Evolutionary conservation across 2,888 invertebrate genomes (phyloP), one percentile per base, ranked within the genome.

Genomic region (Aleiodes leptofemur): DNA sequence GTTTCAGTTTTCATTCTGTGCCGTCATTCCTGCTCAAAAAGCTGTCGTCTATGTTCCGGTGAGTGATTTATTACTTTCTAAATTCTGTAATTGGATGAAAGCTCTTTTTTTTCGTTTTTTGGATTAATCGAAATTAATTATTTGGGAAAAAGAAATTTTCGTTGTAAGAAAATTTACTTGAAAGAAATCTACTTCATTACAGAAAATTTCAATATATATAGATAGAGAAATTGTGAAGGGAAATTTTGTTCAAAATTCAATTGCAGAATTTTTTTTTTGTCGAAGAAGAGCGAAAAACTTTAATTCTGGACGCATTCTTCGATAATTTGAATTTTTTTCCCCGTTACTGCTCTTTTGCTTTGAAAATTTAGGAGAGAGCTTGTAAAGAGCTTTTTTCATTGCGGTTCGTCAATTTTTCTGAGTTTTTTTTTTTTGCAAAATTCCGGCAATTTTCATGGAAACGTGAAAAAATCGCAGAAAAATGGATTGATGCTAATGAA

Each of bases 221-320:
- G 23, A 23, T 23, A 23, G 1, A 23, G 23, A 23, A 23, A 23
- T 23, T 23, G 23, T 23, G 23, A 23, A 23, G 2, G 23, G 2
- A 2, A 23, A 23, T 23, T 23, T 9, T 11, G 13, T 4, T 56
- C n/a, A n/a, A n/a, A 5, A 14, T 14, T 14, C 14, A 55, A 55
- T 55, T n/a, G 14, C 6, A 14, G 55, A 68, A 76, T 74, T 34
- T 29, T 53, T 53, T 64, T 64, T 72, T 71, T 23, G 23, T 76
- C 64, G 51, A 73, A 76, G 76, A 81, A 79, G 82, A 80, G 78
- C 83, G 83, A 85, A 78, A n/a, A 68, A 51, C 80, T 55, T 79
- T 70, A 69, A 73, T 70, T 76, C 76, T 83, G 82, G 82, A 77
- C 83, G 83, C 77, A 81, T 83, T 83, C 81, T 81, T 70, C 70